Evolutionary conservation across 2,888 invertebrate genomes (phyloP), one percentile per base, ranked within the genome.

Genomic region (Pollenia amentaria): DNA sequence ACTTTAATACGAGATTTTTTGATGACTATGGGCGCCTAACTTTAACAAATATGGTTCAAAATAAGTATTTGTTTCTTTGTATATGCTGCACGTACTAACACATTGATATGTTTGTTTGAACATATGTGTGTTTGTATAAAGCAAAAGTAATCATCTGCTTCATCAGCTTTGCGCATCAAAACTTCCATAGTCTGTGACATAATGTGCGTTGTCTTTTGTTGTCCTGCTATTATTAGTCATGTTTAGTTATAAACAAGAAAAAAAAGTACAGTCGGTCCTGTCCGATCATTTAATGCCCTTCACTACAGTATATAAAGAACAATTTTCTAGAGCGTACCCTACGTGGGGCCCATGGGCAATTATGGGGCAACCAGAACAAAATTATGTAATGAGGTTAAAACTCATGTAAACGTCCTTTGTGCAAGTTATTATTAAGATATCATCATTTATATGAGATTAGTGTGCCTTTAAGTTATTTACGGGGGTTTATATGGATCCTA

Each of bases 111-210:
- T 42, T 8, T 12, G 55, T 42, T 9, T 64, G n/a, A n/a, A 29
- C 14, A 40, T 62, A n/a, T 21, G n/a, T 7, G 18, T 16, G 38
- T 69, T 69, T 70, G 60, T 29, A 29, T 29, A 6, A 38, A 69
- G 75, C 53, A 76, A 72, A 77, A 84, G 77, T 73, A 87, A 87
- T 87, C 80, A 87, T 87, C 60, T 80, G 84, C 84, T 87, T 84
- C 84, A 84, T 77, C 87, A 77, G 77, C 69, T 84, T 62, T 84
- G 76, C 46, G 48, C 73, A 81, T 73, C 80, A 81, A 67, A 78
- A 55, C 85, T 73, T 11, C 64, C 69, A 78, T 69, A 57, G 72
- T 62, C 38, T 72, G 70, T 69, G 62, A 69, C 65, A 65, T 64
- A 44, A 67, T 77, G 75, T 62, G 57, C 44, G 62, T 21, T 60